Conservation (phyloP, 2,888 invertebrate genomes). For the Cylloceria caligata region DNA sequence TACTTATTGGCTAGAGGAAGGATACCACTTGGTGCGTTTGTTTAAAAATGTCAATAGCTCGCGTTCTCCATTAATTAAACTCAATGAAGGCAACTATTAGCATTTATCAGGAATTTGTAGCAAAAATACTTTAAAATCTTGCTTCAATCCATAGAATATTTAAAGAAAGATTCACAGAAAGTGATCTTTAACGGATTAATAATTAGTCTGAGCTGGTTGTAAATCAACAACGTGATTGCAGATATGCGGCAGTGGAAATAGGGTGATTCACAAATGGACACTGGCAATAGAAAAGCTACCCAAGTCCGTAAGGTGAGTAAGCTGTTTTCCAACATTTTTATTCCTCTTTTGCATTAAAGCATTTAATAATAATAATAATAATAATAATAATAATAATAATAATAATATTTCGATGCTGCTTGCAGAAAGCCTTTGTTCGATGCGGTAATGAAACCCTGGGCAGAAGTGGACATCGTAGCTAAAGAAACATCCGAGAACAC, state of each 20-base stretch:
- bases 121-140: too few relatives aligned
- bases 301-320: constrained; percentile 69
- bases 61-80: too few relatives aligned
- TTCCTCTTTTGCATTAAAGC: constrained; percentile 24
- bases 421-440: constrained; percentile 79
- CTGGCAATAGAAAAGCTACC: constrained; percentile 74
- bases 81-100: not conserved
- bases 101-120: not conserved
- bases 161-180: too few relatives aligned
- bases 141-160: too few relatives aligned
- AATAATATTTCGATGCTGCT: constrained; percentile 1
- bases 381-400: too few relatives aligned
- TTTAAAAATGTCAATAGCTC: too few relatives aligned
- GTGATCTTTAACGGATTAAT: too few relatives aligned
- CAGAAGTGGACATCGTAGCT: constrained; percentile 73
- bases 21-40: constrained; percentile 75
- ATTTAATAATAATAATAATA: too few relatives aligned
- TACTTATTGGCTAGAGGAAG: constrained; percentile 79
- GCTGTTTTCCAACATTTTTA: not conserved
- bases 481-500: constrained; percentile 76
- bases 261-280: constrained; percentile 79
- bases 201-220: not conserved
- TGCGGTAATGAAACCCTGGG: constrained; percentile 76
- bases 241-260: constrained; percentile 80
- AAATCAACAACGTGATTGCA: constrained; percentile 59